Evolutionary conservation across 2,888 invertebrate genomes (phyloP).

Genomic region (Macrostomum cliftonense): DNA sequence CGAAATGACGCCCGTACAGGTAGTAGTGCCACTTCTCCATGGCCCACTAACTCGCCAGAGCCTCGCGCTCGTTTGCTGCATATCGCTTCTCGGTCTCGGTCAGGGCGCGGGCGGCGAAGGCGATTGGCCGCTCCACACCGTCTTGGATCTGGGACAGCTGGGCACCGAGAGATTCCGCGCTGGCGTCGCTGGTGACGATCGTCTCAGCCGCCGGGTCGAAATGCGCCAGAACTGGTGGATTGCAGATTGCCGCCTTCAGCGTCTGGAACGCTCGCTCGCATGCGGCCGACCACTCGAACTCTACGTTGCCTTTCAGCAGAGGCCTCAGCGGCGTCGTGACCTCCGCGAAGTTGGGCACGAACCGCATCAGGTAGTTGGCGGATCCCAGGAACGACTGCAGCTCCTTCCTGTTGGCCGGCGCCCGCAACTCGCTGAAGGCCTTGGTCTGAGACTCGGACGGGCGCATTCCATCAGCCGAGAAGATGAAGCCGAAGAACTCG

Average conservation of each 20-base stretch:
- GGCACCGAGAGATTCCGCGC: slow-evolving; percentile 11
- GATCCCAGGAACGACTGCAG: slow-evolving; percentile 14
- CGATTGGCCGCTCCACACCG: slow-evolving; percentile 2
- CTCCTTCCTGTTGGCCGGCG: slow-evolving; percentile 2
- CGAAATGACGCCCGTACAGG: slow-evolving; percentile 12
- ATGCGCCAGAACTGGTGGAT: slow-evolving; percentile 14
- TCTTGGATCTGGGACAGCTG: slow-evolving; percentile 13
- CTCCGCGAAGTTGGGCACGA: slow-evolving; percentile 12
- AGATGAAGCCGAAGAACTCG: too few relatives aligned
- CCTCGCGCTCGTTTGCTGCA: slow-evolving; percentile 12
- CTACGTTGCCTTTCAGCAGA: slow-evolving; percentile 5
- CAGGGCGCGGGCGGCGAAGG: slow-evolving; percentile 1
- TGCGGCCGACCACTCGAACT: slow-evolving; percentile 13
- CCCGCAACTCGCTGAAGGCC: neutral
- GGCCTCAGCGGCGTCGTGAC: slow-evolving; percentile 12
- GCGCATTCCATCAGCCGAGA: too few relatives aligned
- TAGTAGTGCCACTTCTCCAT: slow-evolving; percentile 13
- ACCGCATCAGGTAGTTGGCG: slow-evolving; percentile 14
- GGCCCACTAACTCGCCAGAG: slow-evolving; percentile 14
- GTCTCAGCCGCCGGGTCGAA: slow-evolving; percentile 12
- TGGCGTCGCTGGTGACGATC: slow-evolving; percentile 14
- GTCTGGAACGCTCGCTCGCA: slow-evolving; percentile 13
- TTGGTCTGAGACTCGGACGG: too few relatives aligned
- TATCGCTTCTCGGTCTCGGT: slow-evolving; percentile 14
- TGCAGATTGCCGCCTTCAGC: slow-evolving; percentile 11